Conservation (phyloP, 2,113 vertebrate species). For the Excalfactoria chinensis region DNA sequence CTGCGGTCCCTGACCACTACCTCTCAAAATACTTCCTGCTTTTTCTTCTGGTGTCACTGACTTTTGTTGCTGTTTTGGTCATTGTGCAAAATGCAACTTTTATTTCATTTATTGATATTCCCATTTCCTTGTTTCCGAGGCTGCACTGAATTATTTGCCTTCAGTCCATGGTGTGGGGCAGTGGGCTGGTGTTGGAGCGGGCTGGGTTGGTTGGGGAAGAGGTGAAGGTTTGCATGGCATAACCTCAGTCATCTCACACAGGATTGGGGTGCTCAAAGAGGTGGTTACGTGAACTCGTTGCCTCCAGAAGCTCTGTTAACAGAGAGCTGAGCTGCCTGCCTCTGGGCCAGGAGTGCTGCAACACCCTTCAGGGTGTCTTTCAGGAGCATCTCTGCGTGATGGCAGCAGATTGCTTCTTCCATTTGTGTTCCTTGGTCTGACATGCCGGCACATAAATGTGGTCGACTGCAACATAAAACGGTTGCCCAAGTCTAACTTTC, state of each 20-base stretch:
- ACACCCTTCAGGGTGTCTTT: neutral
- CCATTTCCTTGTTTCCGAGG: neutral
- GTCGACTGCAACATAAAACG: neutral
- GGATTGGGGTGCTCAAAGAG: neutral
- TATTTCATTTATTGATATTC: neutral
- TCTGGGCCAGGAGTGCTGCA: neutral
- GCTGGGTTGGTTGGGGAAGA: neutral
- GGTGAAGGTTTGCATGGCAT: neutral
- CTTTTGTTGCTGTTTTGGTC: neutral
- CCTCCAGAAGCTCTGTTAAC: neutral
- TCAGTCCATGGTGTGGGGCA: neutral
- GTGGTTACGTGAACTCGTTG: neutral
- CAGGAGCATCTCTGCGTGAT: neutral
- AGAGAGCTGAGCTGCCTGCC: neutral
- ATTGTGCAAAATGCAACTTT: neutral
- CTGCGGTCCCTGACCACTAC: neutral
- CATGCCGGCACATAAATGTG: too few relatives aligned
- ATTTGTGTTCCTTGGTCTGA: neutral
- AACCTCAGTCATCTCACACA: neutral
- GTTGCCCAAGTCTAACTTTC: neutral
- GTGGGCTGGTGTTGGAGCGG: neutral
- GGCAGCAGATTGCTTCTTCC: neutral
- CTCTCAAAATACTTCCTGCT: neutral
- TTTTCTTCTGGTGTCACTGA: neutral
- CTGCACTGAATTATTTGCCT: neutral